Evolutionary conservation across 92 coral and sea anemone species (phyloP).

Genomic region (Heliopora coerulea): DNA sequence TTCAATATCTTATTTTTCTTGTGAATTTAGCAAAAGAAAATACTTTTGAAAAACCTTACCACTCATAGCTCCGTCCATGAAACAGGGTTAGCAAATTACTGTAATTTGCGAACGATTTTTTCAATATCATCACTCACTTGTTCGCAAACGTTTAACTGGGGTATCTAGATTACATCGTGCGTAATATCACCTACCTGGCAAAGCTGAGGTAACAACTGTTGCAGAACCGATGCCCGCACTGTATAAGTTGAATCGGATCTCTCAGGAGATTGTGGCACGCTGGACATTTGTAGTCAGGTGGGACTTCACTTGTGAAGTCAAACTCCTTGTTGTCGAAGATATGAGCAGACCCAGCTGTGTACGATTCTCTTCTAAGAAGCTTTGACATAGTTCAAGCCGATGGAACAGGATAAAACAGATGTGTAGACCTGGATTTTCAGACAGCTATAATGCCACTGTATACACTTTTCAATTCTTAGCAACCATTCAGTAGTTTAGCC

Average conservation of each 20-base stretch:
- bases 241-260: constrained; percentile 32
- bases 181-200: constrained; percentile 1
- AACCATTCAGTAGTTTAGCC: not conserved
- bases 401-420: not conserved
- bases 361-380: constrained; percentile 15
- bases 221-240: constrained; percentile 40
- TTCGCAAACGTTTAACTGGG: too few relatives aligned
- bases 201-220: constrained; percentile 30
- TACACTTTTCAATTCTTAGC: constrained; percentile 1
- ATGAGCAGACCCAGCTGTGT: constrained; percentile 24
- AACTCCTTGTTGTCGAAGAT: constrained; percentile 24
- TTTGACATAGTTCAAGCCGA: not conserved
- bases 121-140: too few relatives aligned
- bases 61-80: too few relatives aligned
- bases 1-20: too few relatives aligned
- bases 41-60: too few relatives aligned
- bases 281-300: constrained; percentile 38
- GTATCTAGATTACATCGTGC: too few relatives aligned
- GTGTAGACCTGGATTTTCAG: not conserved
- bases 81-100: too few relatives aligned
- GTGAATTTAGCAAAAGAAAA: too few relatives aligned
- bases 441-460: not conserved
- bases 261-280: constrained; percentile 27
- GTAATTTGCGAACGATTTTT: too few relatives aligned
- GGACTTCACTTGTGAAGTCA: constrained; percentile 37